phyloP scores from a whole-genome alignment of 2,113 vertebrate species.

The Peromyscus maniculatus region DNA sequence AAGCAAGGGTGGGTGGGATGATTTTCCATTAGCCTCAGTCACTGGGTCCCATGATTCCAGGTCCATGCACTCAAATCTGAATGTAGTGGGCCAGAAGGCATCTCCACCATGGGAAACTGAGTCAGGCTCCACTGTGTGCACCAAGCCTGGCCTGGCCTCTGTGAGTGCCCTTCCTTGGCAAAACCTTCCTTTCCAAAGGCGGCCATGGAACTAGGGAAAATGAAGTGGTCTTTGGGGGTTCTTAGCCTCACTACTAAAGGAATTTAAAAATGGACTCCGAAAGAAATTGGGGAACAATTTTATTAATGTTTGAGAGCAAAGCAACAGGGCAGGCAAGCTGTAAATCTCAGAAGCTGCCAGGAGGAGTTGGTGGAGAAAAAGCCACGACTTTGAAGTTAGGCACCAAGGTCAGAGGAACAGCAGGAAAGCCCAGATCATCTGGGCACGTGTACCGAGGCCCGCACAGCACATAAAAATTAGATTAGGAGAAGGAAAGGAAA shows the following conservation, averaged over 20 bases:
- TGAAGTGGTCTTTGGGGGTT: too few species aligned
- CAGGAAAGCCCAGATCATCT: not conserved
- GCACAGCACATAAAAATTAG: too few species aligned
- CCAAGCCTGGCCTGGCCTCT: not conserved
- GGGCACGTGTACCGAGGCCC: not conserved
- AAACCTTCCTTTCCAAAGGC: not conserved
- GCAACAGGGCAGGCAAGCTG: not conserved
- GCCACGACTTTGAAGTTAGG: not conserved
- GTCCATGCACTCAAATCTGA: accelerated
- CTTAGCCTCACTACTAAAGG: too few species aligned
- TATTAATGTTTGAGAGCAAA: not conserved
- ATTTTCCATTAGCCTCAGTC: not conserved
- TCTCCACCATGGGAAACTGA: not conserved
- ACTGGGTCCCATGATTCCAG: accelerated
- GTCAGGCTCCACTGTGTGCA: not conserved
- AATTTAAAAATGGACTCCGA: not conserved
- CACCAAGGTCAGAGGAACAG: not conserved
- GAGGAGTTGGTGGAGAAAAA: not conserved
- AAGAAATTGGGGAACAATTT: not conserved
- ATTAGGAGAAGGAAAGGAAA: not conserved
- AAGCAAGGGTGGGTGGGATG: too few species aligned
- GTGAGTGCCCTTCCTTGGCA: not conserved
- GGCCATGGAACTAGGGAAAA: not conserved
- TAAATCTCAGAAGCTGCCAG: not conserved
- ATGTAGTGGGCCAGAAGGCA: accelerated